Evolutionary conservation across 2,113 vertebrate genomes (phyloP), one percentile per base, ranked within the genome.

Genomic region (Electrona antarctica): DNA sequence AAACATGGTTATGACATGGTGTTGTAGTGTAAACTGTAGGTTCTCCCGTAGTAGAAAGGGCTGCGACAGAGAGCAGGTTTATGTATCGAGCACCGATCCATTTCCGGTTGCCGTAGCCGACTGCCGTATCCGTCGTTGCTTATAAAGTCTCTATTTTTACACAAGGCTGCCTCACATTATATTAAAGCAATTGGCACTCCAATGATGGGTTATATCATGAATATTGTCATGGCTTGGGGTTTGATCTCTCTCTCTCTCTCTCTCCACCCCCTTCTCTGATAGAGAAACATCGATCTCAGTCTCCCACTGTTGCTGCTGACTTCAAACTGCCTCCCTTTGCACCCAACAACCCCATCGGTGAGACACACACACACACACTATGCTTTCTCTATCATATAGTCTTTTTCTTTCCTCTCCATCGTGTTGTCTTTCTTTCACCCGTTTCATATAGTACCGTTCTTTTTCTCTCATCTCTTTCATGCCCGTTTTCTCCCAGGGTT

Each of bases 291-390:
- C 76, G 85, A 1, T 78, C 86, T 66, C 33, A 78, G 55, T 88
- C 83, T 45, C 85, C 85, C 0, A 46, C 11, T 21, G 14, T 59
- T 1, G 0, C 57, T 5, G 49, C 61, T 0, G 64, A 85, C 28
- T 78, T 87, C 50, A 69, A 12, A 6, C 78, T 92, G 73, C 90
- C 91, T 0, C 64, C 89, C 0, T 93, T 91, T 51, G 78, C 4
- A 79, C 80, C 90, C 48, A 64, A 86, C 50, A 87, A 68, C 13
- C 90, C 92, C 0, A 77, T 90, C 0, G 92, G 93, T 93, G 80
- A 86, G 77, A 56, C 41, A 58, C 56, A 15, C n/a, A n/a, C n/a
- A n/a, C n/a, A n/a, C 56, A 7, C 56, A 28, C 8, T 6, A 57
- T 14, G 21, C 14, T 21, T 7, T 21, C 45, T 21, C 5, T 21